Evolutionary conservation across 2,113 vertebrate species (phyloP), one percentile per base, ranked within the genome.

Genomic region (Crocuta crocuta): DNA sequence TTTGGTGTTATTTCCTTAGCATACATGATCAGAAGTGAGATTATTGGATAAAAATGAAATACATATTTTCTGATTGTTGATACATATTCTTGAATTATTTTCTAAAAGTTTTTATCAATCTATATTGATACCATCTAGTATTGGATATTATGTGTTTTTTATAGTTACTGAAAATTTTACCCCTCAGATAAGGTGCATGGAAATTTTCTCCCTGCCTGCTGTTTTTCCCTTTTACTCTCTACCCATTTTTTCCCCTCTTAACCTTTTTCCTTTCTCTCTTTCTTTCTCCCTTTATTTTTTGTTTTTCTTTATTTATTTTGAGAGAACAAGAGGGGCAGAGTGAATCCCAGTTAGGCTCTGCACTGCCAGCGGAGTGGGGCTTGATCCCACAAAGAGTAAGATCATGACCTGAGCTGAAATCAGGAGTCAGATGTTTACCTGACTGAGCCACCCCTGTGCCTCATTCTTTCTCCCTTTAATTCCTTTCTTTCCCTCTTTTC

Each of bases 1-100:
- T 73, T 95, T 43, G 21, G 10, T 79, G 10, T 82, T 76, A 53
- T 95, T 96, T 95, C 70, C 9, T 92, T 85, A 87, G 35, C 3
- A 24, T 94, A 83, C 10, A 8, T 93, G 5, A 97, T 87, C 35
- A 79, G 58, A 86, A 93, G 84, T 93, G 78, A 95, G 17, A 71
- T 89, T 85, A 71, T 16, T 87, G 28, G 74, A 83, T 89, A 58
- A 93, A 94, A 92, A 83, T 35, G 8, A n/a, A 39, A 8, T 55
- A 9, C 93, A 3, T 85, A 63, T 94, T 55, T 93, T 86, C 21
- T 86, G 19, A 82, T 96, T 86, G 33, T 97, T 87, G 55, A 55
- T 43, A 48, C 2, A 24, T 91, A 50, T 35, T 90, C 16, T 55
- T 5, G 48, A 88, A 80, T 66, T 95, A 53, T n/a, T 39, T 95